Evolutionary conservation across 2,888 invertebrate species (phyloP), one percentile per base, ranked within the genome.

Genomic region (Drosophila putrida): DNA sequence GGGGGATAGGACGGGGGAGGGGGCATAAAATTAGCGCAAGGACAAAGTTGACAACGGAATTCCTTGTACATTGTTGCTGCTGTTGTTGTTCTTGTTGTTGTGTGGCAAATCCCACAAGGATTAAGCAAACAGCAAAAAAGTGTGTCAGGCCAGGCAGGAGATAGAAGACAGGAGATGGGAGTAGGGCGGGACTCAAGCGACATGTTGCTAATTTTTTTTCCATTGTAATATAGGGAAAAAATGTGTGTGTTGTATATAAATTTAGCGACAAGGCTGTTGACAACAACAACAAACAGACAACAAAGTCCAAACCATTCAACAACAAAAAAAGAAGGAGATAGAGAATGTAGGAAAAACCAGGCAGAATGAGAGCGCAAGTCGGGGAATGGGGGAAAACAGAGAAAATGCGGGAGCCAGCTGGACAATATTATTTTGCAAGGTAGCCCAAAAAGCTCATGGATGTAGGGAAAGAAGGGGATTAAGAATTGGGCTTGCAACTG

Each of bases 21-120:
- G 60, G 50, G 63, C 61, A 71, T 61, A 67, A 71, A 83, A 84
- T 84, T 85, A 88, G 88, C 86, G 66, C 88, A 80, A 81, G 87
- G 83, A 78, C 75, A 80, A 49, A 55, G 43, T 15, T 25, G 43
- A 46, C 44, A 67, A 44, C 46, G 69, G 46, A 73, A 74, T 74
- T 50, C n/a, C 64, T 51, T 51, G 15, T 54, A n/a, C 43, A 35
- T 35, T 41, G 36, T 38, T 51, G 38, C 9, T 25, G n/a, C 4
- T 38, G 25, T 25, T 38, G 46, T 39, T 44, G 54, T 31, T 51
- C 59, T 10, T 54, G 27, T 9, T 55, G 55, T 53, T 39, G 39
- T 44, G 11, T 25, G 38, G 58, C 54, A 59, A 78, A 67, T 80
- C 80, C 86, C 88, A 61, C 69, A 60, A 82, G 83, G 83, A 88